Evolutionary conservation across 2,797 vertebrate genomes (phyloP).

Genomic region (Sitta carolinensis): DNA sequence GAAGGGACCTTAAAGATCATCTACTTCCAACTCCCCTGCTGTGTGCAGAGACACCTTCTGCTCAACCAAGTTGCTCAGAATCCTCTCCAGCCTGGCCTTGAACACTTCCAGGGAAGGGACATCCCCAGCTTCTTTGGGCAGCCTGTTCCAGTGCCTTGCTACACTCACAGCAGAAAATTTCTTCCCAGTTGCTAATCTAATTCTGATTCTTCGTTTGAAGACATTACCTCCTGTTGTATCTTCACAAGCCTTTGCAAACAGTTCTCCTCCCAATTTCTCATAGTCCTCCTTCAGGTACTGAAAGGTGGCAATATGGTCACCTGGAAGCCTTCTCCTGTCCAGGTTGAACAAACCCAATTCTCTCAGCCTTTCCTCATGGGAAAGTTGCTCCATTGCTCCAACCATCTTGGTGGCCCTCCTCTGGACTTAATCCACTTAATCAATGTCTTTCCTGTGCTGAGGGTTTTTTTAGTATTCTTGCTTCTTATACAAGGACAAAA

Average conservation of each 20-base stretch:
- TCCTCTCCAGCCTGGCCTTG: not conserved
- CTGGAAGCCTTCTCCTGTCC: not conserved
- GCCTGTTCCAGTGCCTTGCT: not conserved
- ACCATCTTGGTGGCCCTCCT: not conserved
- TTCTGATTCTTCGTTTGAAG: not conserved
- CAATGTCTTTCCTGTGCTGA: not conserved
- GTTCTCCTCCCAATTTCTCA: not conserved
- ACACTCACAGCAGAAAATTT: not conserved
- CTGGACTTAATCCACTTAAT: not conserved
- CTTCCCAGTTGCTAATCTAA: not conserved
- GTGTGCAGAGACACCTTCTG: not conserved
- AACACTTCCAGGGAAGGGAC: not conserved
- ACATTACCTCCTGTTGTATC: not conserved
- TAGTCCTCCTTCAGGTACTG: not conserved
- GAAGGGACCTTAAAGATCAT: not conserved
- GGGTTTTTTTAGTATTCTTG: not conserved
- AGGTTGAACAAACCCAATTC: not conserved
- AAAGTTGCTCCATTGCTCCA: not conserved
- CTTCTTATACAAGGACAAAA: not conserved
- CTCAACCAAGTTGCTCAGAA: not conserved
- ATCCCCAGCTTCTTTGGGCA: not conserved
- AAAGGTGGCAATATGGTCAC: not conserved
- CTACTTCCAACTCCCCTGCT: not conserved
- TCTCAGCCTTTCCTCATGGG: not conserved
- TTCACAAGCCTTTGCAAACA: not conserved